Evolutionary conservation across 2,113 vertebrate genomes (phyloP).

Genomic region (Gambusia holbrooki): DNA sequence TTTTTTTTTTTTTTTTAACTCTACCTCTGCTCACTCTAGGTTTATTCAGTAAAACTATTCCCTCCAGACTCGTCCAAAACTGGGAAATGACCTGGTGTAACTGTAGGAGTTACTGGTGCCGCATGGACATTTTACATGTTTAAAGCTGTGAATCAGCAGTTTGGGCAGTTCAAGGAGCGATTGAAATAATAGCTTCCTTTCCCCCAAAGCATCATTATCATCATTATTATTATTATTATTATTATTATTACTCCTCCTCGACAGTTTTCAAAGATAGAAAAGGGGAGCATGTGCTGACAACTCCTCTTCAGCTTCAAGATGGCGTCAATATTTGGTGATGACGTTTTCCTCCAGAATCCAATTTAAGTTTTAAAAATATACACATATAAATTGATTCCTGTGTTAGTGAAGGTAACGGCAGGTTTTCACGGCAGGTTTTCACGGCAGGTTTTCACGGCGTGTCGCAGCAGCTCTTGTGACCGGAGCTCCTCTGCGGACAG

Average conservation of each 20-base stretch:
- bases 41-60: too few relatives aligned
- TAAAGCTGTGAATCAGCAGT: neutral
- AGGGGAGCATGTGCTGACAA: slow-evolving; percentile 6
- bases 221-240: too few relatives aligned
- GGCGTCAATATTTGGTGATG: slow-evolving; percentile 34
- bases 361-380: slow-evolving; percentile 51
- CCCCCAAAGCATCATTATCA: neutral
- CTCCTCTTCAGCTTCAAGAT: neutral
- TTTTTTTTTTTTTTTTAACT: too few relatives aligned
- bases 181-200: neutral
- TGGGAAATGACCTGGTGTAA: too few relatives aligned
- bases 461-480: slow-evolving; percentile 44
- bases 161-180: neutral
- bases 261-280: neutral
- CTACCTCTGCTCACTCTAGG: too few relatives aligned
- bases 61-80: too few relatives aligned
- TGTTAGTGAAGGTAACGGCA: slow-evolving; percentile 50
- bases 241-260: too few relatives aligned
- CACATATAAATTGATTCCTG: slow-evolving; percentile 46
- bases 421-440: slow-evolving; percentile 33
- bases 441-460: slow-evolving; percentile 44
- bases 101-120: neutral
- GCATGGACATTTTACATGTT: neutral
- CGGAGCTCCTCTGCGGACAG: slow-evolving; percentile 55
- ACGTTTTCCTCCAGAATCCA: slow-evolving; percentile 46